Evolutionary conservation across 2,797 vertebrate species (phyloP).

Genomic region (Neostethus bicornis): DNA sequence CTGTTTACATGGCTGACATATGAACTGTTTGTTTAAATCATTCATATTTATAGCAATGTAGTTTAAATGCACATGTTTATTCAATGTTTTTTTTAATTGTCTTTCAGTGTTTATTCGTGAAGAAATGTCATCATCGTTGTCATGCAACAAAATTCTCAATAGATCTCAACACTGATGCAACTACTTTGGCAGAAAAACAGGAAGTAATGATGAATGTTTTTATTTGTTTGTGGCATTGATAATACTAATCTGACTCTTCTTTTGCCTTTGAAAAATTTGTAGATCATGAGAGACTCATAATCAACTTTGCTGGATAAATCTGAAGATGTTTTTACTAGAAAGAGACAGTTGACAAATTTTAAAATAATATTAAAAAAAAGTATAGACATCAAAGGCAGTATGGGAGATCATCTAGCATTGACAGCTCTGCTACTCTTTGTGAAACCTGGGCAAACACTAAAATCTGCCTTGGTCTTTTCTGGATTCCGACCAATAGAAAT

Average conservation of each 20-base stretch:
- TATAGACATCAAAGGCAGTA: too few species aligned
- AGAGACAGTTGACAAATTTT: background rate
- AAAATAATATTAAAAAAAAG: too few species aligned
- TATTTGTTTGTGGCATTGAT: constrained; percentile 7
- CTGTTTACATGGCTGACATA: background rate
- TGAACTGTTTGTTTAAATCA: background rate
- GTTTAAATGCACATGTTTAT: constrained; percentile 11
- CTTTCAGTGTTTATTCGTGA: constrained; percentile 62
- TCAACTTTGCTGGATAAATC: background rate
- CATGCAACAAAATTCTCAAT: background rate
- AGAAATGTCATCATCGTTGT: background rate
- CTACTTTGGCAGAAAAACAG: background rate
- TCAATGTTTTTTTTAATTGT: constrained; percentile 38
- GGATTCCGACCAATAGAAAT: too few species aligned
- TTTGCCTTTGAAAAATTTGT: background rate
- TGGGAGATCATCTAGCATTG: too few species aligned
- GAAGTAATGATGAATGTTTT: background rate
- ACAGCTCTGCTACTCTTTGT: too few species aligned
- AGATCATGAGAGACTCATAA: background rate
- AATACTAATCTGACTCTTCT: background rate
- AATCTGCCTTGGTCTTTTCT: too few species aligned
- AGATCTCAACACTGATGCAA: background rate
- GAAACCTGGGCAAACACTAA: too few species aligned
- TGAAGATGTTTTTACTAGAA: too few species aligned
- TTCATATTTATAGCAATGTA: background rate